Percentiles rank a stretch among this genome's conserved stretches.
These are phyloP conservation scores for Mus spicilegus DNA, from an alignment of 2,113 vertebrate species.

Conservation along the genomic window DNA sequence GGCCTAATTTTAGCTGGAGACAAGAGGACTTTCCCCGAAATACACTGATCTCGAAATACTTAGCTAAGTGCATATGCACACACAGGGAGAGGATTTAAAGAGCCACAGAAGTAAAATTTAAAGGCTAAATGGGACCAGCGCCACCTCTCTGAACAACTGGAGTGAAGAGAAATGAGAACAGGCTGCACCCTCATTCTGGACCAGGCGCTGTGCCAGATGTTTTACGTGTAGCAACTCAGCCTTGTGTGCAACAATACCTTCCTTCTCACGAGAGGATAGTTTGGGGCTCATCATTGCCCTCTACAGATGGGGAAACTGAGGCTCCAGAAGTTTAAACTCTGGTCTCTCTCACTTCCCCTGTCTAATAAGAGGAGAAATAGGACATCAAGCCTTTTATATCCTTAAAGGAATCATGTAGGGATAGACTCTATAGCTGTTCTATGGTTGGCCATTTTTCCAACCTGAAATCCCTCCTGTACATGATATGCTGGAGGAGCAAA, in stretches of 20 bases:
- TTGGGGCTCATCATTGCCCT: not conserved
- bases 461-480: not conserved
- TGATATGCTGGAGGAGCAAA: slow-evolving; percentile 14
- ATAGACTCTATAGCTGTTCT: not conserved
- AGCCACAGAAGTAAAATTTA: slow-evolving; percentile 50
- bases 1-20: slow-evolving; percentile 78
- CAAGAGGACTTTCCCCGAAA: slow-evolving; percentile 79
- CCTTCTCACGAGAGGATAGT: not conserved
- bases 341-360: not conserved
- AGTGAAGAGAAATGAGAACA: not conserved
- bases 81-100: slow-evolving; percentile 49
- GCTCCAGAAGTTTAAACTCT: not conserved
- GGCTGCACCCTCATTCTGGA: not conserved
- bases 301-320: slow-evolving; percentile 22
- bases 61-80: slow-evolving; percentile 46
- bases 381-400: not conserved
- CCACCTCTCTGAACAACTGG: not conserved
- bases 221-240: not conserved
- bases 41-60: slow-evolving; percentile 78
- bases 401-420: not conserved
- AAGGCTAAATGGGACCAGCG: slow-evolving; percentile 12
- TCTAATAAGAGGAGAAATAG: not conserved
- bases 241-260: not conserved
- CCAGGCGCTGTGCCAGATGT: not conserved
- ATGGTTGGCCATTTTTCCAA: not conserved